Conservation (phyloP, 2,113 vertebrate species). For the Pipa parva region DNA sequence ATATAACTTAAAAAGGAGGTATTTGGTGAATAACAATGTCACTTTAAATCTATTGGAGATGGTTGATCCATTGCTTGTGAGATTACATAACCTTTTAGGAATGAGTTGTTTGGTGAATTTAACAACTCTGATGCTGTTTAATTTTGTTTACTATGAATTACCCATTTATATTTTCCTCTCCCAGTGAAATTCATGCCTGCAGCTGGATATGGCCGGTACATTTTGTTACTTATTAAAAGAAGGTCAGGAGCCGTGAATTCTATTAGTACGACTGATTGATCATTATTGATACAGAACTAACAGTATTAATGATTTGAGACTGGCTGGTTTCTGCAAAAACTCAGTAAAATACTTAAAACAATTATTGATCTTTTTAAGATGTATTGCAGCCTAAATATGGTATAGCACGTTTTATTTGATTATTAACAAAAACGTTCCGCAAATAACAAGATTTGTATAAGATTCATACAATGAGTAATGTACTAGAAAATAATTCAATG, state of each 20-base stretch:
- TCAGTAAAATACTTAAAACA: background rate
- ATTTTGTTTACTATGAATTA: constrained; percentile 16
- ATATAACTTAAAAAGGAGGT: too few relatives aligned
- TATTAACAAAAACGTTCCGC: too few relatives aligned
- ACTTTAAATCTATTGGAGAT: too few relatives aligned
- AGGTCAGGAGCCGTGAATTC: background rate
- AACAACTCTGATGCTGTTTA: constrained; percentile 16
- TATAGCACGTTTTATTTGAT: too few relatives aligned
- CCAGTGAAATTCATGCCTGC: constrained; percentile 7
- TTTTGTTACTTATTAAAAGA: constrained; percentile 20
- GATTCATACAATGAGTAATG: too few relatives aligned
- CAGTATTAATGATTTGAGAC: constrained; percentile 12
- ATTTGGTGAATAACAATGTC: too few relatives aligned
- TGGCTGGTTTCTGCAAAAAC: constrained; percentile 30
- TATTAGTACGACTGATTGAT: background rate
- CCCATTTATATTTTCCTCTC: too few relatives aligned
- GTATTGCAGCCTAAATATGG: too few relatives aligned
- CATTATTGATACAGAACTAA: background rate
- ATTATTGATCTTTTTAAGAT: too few relatives aligned
- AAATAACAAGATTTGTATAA: too few relatives aligned
- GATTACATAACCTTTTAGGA: background rate
- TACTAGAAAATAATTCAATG: too few relatives aligned
- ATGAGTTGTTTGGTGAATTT: background rate
- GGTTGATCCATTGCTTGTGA: too few relatives aligned
- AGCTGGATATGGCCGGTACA: constrained; percentile 37